Conservation (phyloP, 2,113 vertebrate genomes). For the Paramisgurnus dabryanus region DNA sequence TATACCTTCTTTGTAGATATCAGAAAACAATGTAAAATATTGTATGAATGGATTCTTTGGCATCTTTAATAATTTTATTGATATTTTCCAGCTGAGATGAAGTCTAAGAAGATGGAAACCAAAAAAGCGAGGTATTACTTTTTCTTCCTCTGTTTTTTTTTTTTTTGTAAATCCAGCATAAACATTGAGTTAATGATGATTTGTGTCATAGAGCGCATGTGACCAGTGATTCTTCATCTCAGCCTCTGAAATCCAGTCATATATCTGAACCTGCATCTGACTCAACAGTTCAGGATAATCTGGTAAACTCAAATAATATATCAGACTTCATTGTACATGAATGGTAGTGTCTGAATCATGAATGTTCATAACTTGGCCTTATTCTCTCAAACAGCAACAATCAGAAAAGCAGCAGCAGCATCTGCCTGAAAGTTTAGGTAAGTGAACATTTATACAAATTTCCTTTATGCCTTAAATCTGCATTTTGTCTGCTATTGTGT, state of each 20-base stretch:
- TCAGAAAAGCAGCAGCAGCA: constrained; percentile 19
- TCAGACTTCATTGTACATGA: no score
- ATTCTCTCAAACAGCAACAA: constrained; percentile 8
- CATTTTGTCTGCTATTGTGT: no score
- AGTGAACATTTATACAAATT: neutral
- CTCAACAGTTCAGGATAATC: neutral
- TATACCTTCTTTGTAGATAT: no score
- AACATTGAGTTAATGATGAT: neutral
- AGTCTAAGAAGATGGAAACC: constrained; percentile 5
- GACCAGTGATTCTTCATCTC: neutral
- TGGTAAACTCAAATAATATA: neutral
- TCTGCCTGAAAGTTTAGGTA: constrained; percentile 18
- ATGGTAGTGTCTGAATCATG: neutral
- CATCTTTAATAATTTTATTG: neutral
- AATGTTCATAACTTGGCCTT: neutral
- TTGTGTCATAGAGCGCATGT: neutral
- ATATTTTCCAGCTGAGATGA: constrained; percentile 34
- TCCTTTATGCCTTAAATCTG: no score
- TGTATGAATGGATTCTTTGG: no score
- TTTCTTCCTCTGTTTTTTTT: constrained; percentile 8
- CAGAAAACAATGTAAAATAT: no score
- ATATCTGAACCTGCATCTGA: neutral
- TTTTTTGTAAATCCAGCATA: neutral
- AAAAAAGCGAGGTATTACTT: neutral
- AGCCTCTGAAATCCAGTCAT: neutral